A percentile compares a stretch with the other conserved stretches of the same genome.
These are phyloP conservation scores for Melanotaenia nigrans DNA, from an alignment of 2,797 vertebrate species.

Conservation along the genomic window DNA sequence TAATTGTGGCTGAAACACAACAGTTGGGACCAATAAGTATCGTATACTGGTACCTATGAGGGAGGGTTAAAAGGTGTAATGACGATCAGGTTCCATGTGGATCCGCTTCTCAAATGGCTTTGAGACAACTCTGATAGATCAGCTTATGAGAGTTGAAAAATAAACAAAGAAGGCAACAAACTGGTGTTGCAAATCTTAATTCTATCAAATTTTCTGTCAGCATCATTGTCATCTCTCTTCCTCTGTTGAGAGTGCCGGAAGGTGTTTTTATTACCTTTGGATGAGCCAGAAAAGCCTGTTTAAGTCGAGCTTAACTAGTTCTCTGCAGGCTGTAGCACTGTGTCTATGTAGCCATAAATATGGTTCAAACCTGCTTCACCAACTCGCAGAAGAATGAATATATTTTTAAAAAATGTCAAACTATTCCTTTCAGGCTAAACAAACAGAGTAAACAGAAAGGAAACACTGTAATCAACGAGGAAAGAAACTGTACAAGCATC, in stretches of 20 bases:
- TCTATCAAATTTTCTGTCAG: not conserved
- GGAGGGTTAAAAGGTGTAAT: not conserved
- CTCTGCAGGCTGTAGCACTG: not conserved
- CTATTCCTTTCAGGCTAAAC: conserved; percentile 41
- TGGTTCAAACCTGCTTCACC: conserved; percentile 9
- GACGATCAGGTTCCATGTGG: not conserved
- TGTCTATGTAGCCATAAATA: conserved; percentile 8
- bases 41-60: not conserved
- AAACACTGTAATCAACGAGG: conserved; percentile 50
- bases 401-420: conserved; percentile 32
- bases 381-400: conserved; percentile 8
- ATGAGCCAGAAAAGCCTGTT: not conserved
- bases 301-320: conserved; percentile 14
- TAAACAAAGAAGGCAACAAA: not conserved
- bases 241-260: not conserved
- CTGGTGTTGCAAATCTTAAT: not conserved
- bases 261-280: not conserved
- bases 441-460: conserved; percentile 40
- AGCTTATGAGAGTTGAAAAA: not conserved
- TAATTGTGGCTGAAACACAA: not conserved
- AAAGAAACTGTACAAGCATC: conserved; percentile 74
- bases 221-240: not conserved
- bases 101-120: not conserved
- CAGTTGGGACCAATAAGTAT: not conserved
- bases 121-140: not conserved